Conservation (phyloP, 2,888 invertebrate species). For the Ganaspis brasiliensis region DNA sequence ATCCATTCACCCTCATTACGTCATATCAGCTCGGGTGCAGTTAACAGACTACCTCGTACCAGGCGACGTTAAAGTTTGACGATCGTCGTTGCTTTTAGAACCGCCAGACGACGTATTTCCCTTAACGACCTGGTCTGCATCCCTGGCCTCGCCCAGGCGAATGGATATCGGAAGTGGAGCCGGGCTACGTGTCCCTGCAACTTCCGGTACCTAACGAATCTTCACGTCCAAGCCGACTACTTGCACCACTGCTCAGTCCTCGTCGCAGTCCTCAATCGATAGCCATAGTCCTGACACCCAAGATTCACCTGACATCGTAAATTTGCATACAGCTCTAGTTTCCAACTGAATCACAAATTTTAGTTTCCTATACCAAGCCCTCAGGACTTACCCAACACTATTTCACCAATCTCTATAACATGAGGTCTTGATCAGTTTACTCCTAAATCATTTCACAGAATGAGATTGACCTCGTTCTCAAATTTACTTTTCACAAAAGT, state of each 20-base stretch:
- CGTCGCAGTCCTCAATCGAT: constrained; percentile 22
- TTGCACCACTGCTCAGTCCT: not conserved
- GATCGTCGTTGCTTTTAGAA: constrained; percentile 64
- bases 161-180: constrained; percentile 53
- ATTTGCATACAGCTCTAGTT: constrained; percentile 41
- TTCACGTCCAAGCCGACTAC: constrained; percentile 9
- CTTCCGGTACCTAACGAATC: constrained; percentile 43
- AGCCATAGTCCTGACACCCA: constrained; percentile 27
- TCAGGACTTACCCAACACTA: not conserved
- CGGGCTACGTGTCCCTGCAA: constrained; percentile 41
- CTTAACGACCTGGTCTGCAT: constrained; percentile 60
- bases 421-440: not conserved
- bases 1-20: constrained; percentile 55
- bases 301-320: constrained; percentile 42
- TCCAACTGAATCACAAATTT: constrained; percentile 37
- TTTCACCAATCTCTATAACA: not conserved
- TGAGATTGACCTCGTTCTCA: no score
- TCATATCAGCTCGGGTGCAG: constrained; percentile 65
- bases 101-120: constrained; percentile 66
- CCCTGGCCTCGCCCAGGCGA: constrained; percentile 21
- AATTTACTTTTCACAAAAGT: no score
- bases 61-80: constrained; percentile 66
- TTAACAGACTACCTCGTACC: constrained; percentile 63
- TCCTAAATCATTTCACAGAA: not conserved
- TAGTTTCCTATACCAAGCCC: constrained; percentile 7